Evolutionary conservation across 64 coral and sea anemone species (phyloP), one percentile per base, ranked within the genome.

Genomic region (Montipora foliosa): DNA sequence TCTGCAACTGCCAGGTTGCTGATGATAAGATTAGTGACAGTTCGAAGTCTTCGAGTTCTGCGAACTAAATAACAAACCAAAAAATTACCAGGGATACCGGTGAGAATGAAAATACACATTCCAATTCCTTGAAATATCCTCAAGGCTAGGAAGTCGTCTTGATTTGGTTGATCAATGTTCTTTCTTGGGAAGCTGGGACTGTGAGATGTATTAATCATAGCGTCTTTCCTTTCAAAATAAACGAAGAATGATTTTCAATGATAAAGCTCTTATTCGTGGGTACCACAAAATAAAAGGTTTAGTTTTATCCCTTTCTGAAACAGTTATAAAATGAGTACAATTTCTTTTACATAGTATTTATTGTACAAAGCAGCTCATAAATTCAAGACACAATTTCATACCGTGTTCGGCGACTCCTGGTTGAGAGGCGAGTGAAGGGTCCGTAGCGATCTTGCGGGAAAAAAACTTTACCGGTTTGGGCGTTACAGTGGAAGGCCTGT

Each of bases 1-100:
- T 96, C 95, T 13, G 95, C 92, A 2, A 93, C 92, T 9, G 95
- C 95, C 37, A 96, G 75, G 73, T 96, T 96, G 47, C 95, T 92
- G 4, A 96, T 94, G 16, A 96, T 96, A 2, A 94, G 62, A 77
- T 96, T 96, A 47, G 95, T 96, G 51, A 96, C 95, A 16, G 95
- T 96, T 77, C 92, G 88, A 79, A 96, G 92, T 29, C 95, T 80
- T 16, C 91, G 20, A 3, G 91, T 96, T 76, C 92, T 52, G 7
- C 91, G 87, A 62, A 96, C 95, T 11, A 96, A 81, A 69, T 94
- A 96, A 53, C 95, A 96, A 10, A 96, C 91, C 52, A 96, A 49
- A 53, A 92, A 62, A 62, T 96, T 96, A 44, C 95, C 95, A 5
- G 93, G 92, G 75, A 96, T 90, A 44, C 95, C 95, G 4, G 95